Evolutionary conservation across 2,888 invertebrate genomes (phyloP).

Genomic region (Pardosa pseudoannulata): DNA sequence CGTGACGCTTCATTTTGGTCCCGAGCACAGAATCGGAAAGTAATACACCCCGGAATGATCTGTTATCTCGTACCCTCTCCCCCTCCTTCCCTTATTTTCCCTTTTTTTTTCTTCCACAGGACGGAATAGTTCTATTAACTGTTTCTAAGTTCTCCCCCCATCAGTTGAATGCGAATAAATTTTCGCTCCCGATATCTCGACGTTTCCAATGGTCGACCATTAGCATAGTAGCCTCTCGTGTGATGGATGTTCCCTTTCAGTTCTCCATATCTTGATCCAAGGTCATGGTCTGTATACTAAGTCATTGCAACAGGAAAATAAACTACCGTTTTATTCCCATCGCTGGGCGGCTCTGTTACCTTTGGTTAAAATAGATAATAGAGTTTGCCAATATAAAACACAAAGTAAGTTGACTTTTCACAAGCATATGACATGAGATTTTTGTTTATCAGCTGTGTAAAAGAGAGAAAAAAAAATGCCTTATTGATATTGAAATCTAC

Average conservation of each 20-base stretch:
- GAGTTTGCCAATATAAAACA: too few relatives aligned
- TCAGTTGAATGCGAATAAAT: background rate
- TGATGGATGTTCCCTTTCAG: background rate
- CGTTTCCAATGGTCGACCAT: slow-evolving; percentile 6
- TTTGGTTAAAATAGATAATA: too few relatives aligned
- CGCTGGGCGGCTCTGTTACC: too few relatives aligned
- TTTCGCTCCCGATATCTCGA: slow-evolving; percentile 17
- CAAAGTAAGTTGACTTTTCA: too few relatives aligned
- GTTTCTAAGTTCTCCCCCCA: background rate
- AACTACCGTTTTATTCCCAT: background rate
- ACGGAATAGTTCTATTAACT: slow-evolving; percentile 11
- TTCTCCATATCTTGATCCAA: background rate
- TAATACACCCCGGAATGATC: background rate
- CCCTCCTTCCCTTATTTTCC: background rate
- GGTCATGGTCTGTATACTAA: background rate
- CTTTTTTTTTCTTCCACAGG: background rate
- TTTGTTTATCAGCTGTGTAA: too few relatives aligned
- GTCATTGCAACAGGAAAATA: slow-evolving; percentile 1
- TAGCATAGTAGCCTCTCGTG: background rate
- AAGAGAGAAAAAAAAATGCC: too few relatives aligned
- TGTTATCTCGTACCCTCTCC: background rate
- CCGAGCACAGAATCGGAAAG: background rate
- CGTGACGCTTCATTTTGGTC: slow-evolving; percentile 10
- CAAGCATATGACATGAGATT: too few relatives aligned
- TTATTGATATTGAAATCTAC: too few relatives aligned